Conservation (phyloP, 2,113 vertebrate genomes). For the Cyprinodon tularosa region DNA sequence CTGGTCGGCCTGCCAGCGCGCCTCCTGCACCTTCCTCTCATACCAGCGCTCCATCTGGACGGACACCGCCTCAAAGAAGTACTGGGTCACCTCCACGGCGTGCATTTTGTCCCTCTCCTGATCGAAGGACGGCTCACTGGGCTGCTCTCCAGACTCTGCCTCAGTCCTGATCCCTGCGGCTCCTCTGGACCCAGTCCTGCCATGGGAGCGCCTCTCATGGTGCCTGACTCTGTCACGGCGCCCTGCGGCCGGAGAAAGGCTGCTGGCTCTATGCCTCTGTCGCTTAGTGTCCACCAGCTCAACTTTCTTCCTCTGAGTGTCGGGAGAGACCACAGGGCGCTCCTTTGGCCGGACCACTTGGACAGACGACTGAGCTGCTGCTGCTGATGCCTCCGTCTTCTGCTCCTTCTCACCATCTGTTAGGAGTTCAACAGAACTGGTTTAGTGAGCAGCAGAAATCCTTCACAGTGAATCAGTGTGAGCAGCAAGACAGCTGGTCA, state of each 20-base stretch:
- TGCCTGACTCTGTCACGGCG: conserved; percentile 80
- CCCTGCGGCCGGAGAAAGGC: conserved; percentile 64
- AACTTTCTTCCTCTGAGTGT: conserved; percentile 59
- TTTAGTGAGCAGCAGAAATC: background rate
- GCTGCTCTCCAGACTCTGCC: conserved; percentile 45
- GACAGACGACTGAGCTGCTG: conserved; percentile 66
- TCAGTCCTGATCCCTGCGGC: conserved; percentile 45
- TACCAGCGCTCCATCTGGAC: conserved; percentile 98
- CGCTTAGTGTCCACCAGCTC: conserved; percentile 54
- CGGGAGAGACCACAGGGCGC: conserved; percentile 62
- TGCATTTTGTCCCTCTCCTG: conserved; percentile 82
- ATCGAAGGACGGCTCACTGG: conserved; percentile 58
- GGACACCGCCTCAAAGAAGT: conserved; percentile 94
- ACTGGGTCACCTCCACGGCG: conserved; percentile 93
- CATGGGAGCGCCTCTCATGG: conserved; percentile 80
- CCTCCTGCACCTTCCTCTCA: conserved; percentile 93
- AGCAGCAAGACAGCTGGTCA: too few species aligned
- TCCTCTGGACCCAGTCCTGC: conserved; percentile 75
- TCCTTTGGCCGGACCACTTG: conserved; percentile 91
- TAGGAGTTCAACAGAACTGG: conserved; percentile 25
- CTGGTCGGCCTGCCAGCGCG: conserved; percentile 86
- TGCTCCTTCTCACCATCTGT: conserved; percentile 75
- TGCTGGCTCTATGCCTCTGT: conserved; percentile 69
- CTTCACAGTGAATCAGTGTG: too few species aligned
- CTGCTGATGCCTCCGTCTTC: conserved; percentile 25